A percentile compares a stretch with the other conserved stretches of the same genome.
Conservation (phyloP, 2,113 vertebrate genomes). For the Megaleporinus macrocephalus region DNA sequence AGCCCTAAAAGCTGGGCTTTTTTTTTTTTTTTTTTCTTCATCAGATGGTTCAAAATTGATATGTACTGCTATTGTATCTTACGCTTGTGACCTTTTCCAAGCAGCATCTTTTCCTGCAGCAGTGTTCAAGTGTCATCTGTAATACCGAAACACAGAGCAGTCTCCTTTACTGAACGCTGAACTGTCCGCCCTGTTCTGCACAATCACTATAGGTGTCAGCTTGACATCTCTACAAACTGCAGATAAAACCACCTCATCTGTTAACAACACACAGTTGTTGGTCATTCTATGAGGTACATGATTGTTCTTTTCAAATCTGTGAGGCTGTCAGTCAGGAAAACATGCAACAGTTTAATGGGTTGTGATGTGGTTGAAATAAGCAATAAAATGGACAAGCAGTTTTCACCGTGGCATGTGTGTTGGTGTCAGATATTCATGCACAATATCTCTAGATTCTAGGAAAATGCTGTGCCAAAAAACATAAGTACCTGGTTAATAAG, state of each 20-base stretch:
- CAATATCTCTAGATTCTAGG: too few species aligned
- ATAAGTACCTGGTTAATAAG: too few species aligned
- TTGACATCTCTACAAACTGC: background rate
- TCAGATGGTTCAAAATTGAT: background rate
- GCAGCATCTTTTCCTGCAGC: background rate
- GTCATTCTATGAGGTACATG: background rate
- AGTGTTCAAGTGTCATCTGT: background rate
- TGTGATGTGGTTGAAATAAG: too few species aligned
- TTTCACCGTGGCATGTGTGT: too few species aligned
- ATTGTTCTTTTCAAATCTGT: background rate
- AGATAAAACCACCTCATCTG: background rate
- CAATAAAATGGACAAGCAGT: too few species aligned
- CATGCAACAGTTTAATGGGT: background rate
- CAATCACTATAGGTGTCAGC: background rate
- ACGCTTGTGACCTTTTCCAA: background rate
- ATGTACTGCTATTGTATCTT: background rate
- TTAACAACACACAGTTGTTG: background rate
- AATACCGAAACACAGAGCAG: background rate
- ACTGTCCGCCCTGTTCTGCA: background rate
- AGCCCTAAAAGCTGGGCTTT: background rate
- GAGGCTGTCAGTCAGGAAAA: background rate
- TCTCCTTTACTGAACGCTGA: background rate
- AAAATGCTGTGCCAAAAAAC: too few species aligned
- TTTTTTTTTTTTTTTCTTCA: background rate
- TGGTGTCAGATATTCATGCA: too few species aligned